Evolutionary conservation across 2,113 vertebrate genomes (phyloP).

Genomic region (Perca flavescens): DNA sequence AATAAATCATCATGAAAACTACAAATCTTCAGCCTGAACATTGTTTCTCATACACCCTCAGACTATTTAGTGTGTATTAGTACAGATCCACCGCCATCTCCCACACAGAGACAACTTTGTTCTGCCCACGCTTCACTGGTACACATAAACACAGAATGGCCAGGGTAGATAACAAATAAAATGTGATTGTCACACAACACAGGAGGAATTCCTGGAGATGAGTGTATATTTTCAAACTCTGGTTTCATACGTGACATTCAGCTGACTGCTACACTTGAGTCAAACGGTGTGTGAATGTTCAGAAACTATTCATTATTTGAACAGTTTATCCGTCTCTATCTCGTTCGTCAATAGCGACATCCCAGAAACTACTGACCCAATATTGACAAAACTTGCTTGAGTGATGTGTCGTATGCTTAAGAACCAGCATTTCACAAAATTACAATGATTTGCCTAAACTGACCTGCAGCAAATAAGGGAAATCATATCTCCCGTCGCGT

Average conservation of each 20-base stretch:
- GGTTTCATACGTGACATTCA: conserved; percentile 41
- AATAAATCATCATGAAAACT: conserved; percentile 2
- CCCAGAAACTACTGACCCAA: conserved; percentile 48
- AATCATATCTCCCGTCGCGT: neutral
- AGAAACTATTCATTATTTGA: conserved; percentile 43
- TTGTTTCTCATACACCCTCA: conserved; percentile 5
- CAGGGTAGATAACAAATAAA: neutral
- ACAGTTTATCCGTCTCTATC: conserved; percentile 15
- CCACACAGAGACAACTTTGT: conserved; percentile 34
- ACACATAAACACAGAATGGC: conserved; percentile 18
- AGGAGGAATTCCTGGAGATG: conserved; percentile 31
- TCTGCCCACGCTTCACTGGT: conserved; percentile 26
- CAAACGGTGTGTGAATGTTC: conserved; percentile 34
- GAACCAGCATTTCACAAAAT: conserved; percentile 34
- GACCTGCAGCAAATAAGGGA: conserved; percentile 1
- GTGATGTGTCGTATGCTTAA: conserved; percentile 25
- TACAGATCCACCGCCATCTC: conserved; percentile 17
- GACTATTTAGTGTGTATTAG: conserved; percentile 18
- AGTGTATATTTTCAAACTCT: conserved; percentile 16
- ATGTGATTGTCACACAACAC: conserved; percentile 18
- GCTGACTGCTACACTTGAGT: neutral
- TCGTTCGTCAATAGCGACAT: conserved; percentile 20
- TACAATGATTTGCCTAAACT: conserved; percentile 18
- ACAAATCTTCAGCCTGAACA: conserved; percentile 8
- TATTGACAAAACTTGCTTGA: conserved; percentile 47